Base-by-base conservation (phyloP, 2,113 vertebrate genomes). In the Tachycineta bicolor region DNA sequence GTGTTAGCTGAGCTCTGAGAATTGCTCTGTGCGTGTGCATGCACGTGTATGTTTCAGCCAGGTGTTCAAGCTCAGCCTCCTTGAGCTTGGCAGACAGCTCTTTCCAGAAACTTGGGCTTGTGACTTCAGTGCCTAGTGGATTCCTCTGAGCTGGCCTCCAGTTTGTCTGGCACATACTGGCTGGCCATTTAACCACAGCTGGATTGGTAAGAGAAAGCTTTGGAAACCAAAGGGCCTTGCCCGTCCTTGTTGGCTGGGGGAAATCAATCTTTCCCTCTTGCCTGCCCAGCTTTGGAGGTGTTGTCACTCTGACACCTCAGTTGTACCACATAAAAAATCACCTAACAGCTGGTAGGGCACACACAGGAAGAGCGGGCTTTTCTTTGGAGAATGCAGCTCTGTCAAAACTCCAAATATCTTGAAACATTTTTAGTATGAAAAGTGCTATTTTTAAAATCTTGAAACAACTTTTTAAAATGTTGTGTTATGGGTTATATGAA, bases 261-360 rank as follows among this genome's bases (percentile, higher is more conserved):
- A 79, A 25, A 47, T 33, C 1, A 46, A 23, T 44, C 28, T 63
- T 21, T 76, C 17, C 52, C 34, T 60, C 70, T 49, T 73, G 22
- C 33, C 18, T 70, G 37, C 43, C 43, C 43, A 6, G 10, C 20
- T 83, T 19, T 56, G 37, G 59, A 64, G 22, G 21, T 83, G 23
- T 16, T 74, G 46, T 77, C 18, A 2, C 12, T 80, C 52, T 0
- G 3, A 39, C 8, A 24, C 24, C 29, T 86, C 60, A 31, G 34
- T 6, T 43, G 33, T 20, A 10, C 43, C 0, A 0, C 15, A 31
- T 3, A 17, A 1, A 4, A 62, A 52, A 77, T 69, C 1, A 1
- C 41, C 17, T 8, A 69, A 55, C 8, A 63, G 34, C 29, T 75
- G 34, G 26, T 50, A 75, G 12, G 34, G 41, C 44, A 84, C 79